Conservation (phyloP, 2,113 vertebrate species). For the Ctenodactylus gundi region DNA sequence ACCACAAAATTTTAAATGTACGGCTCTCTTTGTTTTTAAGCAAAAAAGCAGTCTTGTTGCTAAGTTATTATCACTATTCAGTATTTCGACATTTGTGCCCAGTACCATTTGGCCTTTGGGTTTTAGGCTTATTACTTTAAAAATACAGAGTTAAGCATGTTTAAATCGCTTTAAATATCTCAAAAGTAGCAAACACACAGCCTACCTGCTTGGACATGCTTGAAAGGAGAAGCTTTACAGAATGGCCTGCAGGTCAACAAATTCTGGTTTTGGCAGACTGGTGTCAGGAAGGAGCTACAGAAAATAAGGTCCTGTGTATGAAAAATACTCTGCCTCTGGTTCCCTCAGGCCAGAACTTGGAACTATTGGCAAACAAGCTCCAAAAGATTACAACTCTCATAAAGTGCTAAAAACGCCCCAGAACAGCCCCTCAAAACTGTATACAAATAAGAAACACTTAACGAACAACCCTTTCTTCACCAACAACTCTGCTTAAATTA, state of each 20-base stretch:
- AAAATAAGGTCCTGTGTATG: constrained; percentile 21
- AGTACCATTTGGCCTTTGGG: constrained; percentile 49
- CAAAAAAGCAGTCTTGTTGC: constrained; percentile 51
- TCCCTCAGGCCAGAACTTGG: constrained; percentile 42
- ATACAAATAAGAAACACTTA: constrained; percentile 65
- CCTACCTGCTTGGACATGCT: constrained; percentile 59
- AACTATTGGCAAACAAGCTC: constrained; percentile 39
- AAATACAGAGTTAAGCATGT: constrained; percentile 56
- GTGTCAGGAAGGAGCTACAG: constrained; percentile 51
- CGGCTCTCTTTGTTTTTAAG: constrained; percentile 21
- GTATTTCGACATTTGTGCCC: constrained; percentile 57
- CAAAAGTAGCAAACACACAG: constrained; percentile 46
- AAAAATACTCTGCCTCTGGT: not conserved
- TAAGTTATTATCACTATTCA: constrained; percentile 43
- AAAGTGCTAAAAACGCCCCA: constrained; percentile 44
- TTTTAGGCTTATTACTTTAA: constrained; percentile 51
- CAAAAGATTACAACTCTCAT: constrained; percentile 36
- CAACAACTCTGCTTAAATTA: constrained; percentile 68
- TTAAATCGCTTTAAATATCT: constrained; percentile 67
- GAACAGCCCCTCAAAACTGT: constrained; percentile 28
- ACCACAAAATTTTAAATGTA: constrained; percentile 56
- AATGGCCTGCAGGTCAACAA: constrained; percentile 52
- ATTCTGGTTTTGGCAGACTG: constrained; percentile 46
- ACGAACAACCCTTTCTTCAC: constrained; percentile 51
- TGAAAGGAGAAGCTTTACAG: constrained; percentile 46